These are phyloP conservation scores for Gambelia wislizenii DNA, from an alignment of 2,797 vertebrate genomes.

Conservation along the genomic window DNA sequence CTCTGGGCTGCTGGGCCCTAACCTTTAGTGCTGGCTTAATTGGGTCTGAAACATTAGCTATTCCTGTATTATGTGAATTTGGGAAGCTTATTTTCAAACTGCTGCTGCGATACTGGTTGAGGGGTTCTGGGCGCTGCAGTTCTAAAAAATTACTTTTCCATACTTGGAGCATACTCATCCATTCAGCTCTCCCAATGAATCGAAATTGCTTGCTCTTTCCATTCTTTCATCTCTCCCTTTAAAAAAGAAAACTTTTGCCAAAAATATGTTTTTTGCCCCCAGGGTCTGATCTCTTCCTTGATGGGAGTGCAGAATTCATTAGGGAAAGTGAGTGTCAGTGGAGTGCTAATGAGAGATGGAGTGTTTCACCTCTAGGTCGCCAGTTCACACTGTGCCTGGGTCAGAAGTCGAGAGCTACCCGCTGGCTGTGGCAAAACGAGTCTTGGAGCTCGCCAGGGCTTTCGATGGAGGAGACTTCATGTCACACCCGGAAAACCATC, in stretches of 20 bases:
- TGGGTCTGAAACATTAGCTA: too few relatives aligned
- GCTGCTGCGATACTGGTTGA: too few relatives aligned
- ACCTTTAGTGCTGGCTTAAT: too few relatives aligned
- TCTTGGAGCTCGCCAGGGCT: neutral
- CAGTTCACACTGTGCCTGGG: slow-evolving; percentile 26
- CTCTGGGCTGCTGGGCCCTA: too few relatives aligned
- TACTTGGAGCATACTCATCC: too few relatives aligned
- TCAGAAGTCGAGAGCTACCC: slow-evolving; percentile 24
- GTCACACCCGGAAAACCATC: neutral
- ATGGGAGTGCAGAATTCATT: slow-evolving; percentile 16
- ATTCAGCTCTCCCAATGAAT: neutral
- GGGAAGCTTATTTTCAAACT: too few relatives aligned
- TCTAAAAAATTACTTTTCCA: too few relatives aligned
- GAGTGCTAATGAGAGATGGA: slow-evolving; percentile 36
- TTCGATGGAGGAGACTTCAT: neutral
- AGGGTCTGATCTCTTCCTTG: neutral
- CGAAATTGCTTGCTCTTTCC: neutral
- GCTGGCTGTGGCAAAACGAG: neutral
- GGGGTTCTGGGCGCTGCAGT: too few relatives aligned
- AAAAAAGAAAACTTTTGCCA: neutral
- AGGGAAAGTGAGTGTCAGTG: slow-evolving; percentile 19
- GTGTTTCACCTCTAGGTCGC: slow-evolving; percentile 26
- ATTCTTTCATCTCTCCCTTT: neutral
- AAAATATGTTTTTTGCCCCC: neutral
- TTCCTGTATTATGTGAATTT: too few relatives aligned